Conservation (phyloP, 2,888 invertebrate genomes). For the Synanthedon andrenaeformis region DNA sequence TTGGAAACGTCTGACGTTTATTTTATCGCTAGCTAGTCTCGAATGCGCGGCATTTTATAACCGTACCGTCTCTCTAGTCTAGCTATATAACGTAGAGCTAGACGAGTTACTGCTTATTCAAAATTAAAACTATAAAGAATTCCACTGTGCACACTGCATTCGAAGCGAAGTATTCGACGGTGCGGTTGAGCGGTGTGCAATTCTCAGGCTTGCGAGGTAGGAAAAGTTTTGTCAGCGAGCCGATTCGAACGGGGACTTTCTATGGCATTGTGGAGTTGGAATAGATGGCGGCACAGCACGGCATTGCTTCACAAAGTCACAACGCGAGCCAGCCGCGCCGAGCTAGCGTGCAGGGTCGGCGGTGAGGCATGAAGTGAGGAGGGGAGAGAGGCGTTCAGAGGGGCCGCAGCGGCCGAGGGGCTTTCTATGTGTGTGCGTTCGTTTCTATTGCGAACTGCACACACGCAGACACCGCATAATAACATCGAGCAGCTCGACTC, state of each 20-base stretch:
- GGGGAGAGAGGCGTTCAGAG: conserved; percentile 15
- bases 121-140: conserved; percentile 53
- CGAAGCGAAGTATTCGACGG: conserved; percentile 18
- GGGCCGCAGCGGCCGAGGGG: conserved; percentile 14
- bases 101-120: conserved; percentile 50
- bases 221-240: conserved; percentile 62
- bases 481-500: conserved; percentile 41
- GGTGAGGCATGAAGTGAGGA: conserved; percentile 15
- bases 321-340: conserved; percentile 45
- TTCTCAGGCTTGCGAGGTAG: conserved; percentile 50
- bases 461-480: conserved; percentile 34
- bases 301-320: conserved; percentile 59
- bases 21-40: conserved; percentile 61
- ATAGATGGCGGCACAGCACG: conserved; percentile 50
- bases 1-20: conserved; percentile 65
- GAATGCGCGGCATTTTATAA: conserved; percentile 59
- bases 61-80: conserved; percentile 32
- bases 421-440: conserved; percentile 20
- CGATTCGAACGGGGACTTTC: conserved; percentile 64
- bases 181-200: conserved; percentile 33
- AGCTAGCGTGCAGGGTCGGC: conserved; percentile 22
- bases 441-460: conserved; percentile 8
- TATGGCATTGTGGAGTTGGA: conserved; percentile 67
- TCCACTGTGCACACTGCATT: conserved; percentile 19
- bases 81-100: conserved; percentile 22